A percentile compares a stretch with the other conserved stretches of the same genome.
Conservation (phyloP, 2,113 vertebrate genomes). For the Ceuthmochares aereus region DNA sequence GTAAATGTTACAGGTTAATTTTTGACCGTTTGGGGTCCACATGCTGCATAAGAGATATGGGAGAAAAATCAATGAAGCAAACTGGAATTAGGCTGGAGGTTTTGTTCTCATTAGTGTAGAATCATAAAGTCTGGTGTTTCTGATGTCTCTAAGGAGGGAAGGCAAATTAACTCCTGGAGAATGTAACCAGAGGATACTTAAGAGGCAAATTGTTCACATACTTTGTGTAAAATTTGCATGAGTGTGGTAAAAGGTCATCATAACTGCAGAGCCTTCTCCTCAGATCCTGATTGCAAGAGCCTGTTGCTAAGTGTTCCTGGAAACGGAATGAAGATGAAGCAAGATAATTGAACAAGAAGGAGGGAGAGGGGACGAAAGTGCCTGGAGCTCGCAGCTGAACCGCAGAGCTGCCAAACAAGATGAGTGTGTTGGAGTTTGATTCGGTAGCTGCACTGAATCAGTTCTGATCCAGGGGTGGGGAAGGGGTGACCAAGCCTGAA, state of each 20-base stretch:
- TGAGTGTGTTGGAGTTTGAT: conserved; percentile 15
- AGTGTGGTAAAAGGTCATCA: conserved; percentile 50
- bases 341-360: conserved; percentile 43
- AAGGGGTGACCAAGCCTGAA: not conserved
- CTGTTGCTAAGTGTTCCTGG: conserved; percentile 67
- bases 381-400: not conserved
- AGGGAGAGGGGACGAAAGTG: not conserved
- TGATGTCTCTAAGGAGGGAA: conserved; percentile 7
- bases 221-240: conserved; percentile 70
- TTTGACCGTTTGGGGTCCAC: not conserved
- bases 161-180: conserved; percentile 43
- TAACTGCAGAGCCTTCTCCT: conserved; percentile 31
- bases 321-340: conserved; percentile 49
- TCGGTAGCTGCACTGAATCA: conserved; percentile 1
- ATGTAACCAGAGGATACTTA: conserved; percentile 40
- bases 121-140: conserved; percentile 39
- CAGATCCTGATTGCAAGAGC: conserved; percentile 65
- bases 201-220: conserved; percentile 60
- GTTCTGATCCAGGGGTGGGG: conserved; percentile 13
- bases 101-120: conserved; percentile 63
- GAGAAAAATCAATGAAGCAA: not conserved
- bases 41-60: not conserved
- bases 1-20: not conserved
- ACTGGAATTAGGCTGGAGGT: not conserved
- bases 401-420: not conserved